Conservation (phyloP, 2,113 vertebrate species). For the Neotragus pygmaeus region DNA sequence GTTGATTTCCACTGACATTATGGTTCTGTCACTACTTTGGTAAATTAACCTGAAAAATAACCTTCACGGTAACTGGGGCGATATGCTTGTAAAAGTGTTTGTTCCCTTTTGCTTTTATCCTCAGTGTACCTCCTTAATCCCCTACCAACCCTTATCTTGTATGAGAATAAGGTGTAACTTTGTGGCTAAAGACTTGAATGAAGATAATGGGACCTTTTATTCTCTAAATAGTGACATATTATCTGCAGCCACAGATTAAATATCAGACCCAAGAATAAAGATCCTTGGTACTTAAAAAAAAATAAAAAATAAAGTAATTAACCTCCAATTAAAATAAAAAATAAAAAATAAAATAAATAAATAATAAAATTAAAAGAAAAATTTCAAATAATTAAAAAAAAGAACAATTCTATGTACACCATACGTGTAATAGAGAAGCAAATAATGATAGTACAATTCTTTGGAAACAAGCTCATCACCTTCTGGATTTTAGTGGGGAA, state of each 20-base stretch:
- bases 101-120: not conserved
- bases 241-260: not conserved
- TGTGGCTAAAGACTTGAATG: not conserved
- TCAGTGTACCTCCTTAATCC: not conserved
- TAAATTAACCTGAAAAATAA: slow-evolving; percentile 25
- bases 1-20: not conserved
- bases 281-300: not conserved
- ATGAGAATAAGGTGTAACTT: not conserved
- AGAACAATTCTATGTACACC: no score
- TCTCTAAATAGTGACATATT: not conserved
- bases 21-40: not conserved
- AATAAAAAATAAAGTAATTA: no score
- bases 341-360: no score
- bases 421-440: no score
- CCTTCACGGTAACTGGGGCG: slow-evolving; percentile 8
- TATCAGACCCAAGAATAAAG: not conserved
- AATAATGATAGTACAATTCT: no score
- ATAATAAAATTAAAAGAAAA: no score
- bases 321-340: no score
- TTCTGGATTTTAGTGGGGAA: no score
- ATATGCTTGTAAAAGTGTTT: slow-evolving; percentile 15
- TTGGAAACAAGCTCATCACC: no score
- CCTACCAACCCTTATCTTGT: not conserved
- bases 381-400: no score
- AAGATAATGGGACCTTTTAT: not conserved